Evolutionary conservation across 2,888 invertebrate genomes (phyloP), one percentile per base, ranked within the genome.

Genomic region (Mechanitis mazaeus): DNA sequence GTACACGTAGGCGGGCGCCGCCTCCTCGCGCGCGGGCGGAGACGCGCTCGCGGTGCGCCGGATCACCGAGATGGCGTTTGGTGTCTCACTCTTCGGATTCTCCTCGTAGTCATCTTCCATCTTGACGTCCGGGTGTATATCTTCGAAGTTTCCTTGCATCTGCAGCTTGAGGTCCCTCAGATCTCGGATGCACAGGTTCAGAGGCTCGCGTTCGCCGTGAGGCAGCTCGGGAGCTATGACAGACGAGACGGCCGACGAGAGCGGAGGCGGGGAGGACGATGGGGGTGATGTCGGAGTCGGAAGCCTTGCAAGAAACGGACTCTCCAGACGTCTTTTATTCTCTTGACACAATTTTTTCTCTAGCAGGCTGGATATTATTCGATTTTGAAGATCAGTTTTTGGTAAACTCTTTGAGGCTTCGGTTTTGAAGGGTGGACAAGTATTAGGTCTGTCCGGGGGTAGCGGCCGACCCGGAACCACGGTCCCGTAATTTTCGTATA

Each of bases 401-500:
- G 93, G 91, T 28, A 79, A 79, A 66, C 74, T 80, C 33, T 75
- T 68, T 1, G 75, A 72, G 9, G 77, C 69, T 11, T 78, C 75
- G 33, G 71, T 71, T 57, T 86, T 80, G 59, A 83, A 82, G 2
- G 80, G 76, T 0, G 79, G 74, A 42, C 77, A 72, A 72, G 76
- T 72, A 59, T 73, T 75, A 7, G 79, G 66, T 50, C 91, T 89
- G 47, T 91, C 91, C 59, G 90, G 87, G 54, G 91, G 91, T 45
- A 88, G 90, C 0, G 94, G 94, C 7, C 94, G 94, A 0, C 94
- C 95, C 0, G 95, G 95, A 57, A 95, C 92, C 12, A 96, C 95
- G 0, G 96, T 96, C 3, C 96, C 97, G 77, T 97, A 97, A 80
- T 97, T 97, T 79, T 97, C 97, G 76, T 97, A 96, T 70, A 97